Percentiles rank a stretch among this genome's conserved stretches.
phyloP scores from a whole-genome alignment of 37 sponge, comb jelly and placozoan genomes.

The Mnemiopsis leidyi region DNA sequence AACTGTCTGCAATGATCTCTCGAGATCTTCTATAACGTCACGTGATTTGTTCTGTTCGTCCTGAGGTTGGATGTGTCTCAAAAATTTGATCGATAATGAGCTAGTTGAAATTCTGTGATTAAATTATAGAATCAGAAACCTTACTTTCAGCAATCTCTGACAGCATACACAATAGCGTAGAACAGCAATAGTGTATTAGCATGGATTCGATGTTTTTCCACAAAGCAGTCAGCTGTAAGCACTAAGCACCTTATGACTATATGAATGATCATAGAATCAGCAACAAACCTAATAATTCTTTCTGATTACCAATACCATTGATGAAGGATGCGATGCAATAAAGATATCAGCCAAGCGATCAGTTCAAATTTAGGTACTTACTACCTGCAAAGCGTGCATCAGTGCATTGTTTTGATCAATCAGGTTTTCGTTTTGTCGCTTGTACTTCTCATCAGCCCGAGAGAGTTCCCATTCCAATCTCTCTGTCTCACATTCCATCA shows the following conservation, averaged over 20 bases:
- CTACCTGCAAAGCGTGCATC: constrained; percentile 39
- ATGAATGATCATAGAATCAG: no score
- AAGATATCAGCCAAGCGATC: not conserved
- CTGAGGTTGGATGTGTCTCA: no score
- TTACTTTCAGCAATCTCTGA: no score
- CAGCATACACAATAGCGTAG: no score
- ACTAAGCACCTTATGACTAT: no score
- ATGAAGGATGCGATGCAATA: not conserved
- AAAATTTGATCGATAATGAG: no score
- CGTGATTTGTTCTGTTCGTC: constrained; percentile 61
- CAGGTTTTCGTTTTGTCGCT: constrained; percentile 4
- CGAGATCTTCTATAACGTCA: constrained; percentile 50
- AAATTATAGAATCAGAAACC: no score
- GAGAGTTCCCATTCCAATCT: constrained; percentile 28
- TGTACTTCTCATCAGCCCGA: constrained; percentile 4
- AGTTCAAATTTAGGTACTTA: not conserved
- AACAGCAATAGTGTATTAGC: no score
- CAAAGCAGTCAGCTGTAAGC: no score
- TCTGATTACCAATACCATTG: not conserved
- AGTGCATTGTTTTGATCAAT: constrained; percentile 51
- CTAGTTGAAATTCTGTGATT: not conserved
- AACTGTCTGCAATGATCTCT: constrained; percentile 11
- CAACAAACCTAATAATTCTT: not conserved
- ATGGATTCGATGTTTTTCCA: no score
- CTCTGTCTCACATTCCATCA: not conserved